Evolutionary conservation across 2,888 invertebrate genomes (phyloP), one percentile per base, ranked within the genome.

Genomic region (Rambutsinella grinnellia): DNA sequence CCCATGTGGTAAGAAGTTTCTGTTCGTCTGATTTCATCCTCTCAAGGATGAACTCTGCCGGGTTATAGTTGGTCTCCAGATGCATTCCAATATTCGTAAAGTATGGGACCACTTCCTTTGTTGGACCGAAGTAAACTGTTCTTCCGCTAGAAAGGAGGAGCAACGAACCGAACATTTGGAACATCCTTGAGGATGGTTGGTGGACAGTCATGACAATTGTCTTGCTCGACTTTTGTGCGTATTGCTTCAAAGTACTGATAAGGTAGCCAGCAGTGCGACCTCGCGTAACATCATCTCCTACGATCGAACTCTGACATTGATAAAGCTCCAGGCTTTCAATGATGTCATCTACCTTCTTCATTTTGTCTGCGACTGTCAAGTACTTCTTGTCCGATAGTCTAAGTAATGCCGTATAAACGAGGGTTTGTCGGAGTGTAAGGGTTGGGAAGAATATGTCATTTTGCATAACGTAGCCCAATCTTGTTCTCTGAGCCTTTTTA

Each of bases 151-250:
- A 92, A 54, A 92, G 87, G 78, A 91, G 87, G 60, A 94, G 87
- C 61, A 94, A 87, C 85, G 92, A 92, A 87, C 92, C 92, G 86
- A 94, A 93, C 89, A 93, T 90, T 86, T 93, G 92, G 86, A 93
- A 94, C 88, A 94, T 93, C 86, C 93, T 92, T 80, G 93, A 93
- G 60, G 93, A 93, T 0, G 94, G 94, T 86, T 94, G 94, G 86
- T 94, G 94, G 2, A 94, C 91, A 28, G 93, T 93, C 76, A 93
- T 90, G 63, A 94, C 91, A 61, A 94, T 91, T 2, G 93, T 93
- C 87, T 93, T 93, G 81, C 91, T 91, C 86, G 92, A 92, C 80
- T 91, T 89, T 78, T 90, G 90, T 0, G 93, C 93, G 85, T 92
- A 93, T 76, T 90, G 88, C 86, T 93, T 92, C 81, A 94, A 87